Evolutionary conservation across 2,888 invertebrate species (phyloP), one percentile per base, ranked within the genome.

Genomic region (Ellobium chinense): DNA sequence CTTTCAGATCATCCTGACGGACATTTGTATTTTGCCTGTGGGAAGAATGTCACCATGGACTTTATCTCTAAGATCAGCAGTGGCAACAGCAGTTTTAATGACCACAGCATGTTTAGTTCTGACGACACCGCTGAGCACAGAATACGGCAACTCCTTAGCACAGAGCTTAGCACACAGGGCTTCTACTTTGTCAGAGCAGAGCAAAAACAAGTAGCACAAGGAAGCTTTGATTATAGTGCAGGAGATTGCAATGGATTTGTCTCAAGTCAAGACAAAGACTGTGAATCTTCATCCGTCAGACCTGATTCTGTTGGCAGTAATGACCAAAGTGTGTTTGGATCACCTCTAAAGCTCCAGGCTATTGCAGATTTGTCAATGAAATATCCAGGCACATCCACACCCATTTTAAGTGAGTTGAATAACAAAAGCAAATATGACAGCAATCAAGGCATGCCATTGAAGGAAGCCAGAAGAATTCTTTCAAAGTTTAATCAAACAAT

Each of bases 321-420:
- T 14, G 76, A 66, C 34, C 24, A 2, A 1, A 76, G 66, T 27
- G 46, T 69, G 29, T 24, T 77, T 39, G 77, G 77, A 5, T 77
- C 77, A 27, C 77, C 77, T 14, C 60, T 77, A 24, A 77, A 69
- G 24, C 77, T 77, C 9, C 58, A 77, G 34, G 31, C 60, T 27
- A 39, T 77, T 60, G 77, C 77, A 31, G 60, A 69, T 69, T 60
- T 77, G 39, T 77, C 77, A 37, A 31, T 0, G 1, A 76, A 37
- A 31, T 39, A 14, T 24, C n/a, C 75, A 1, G 24, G 9, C 18
- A 77, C 58, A 12, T 77, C 60, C 36, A 39, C 69, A 60, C 60
- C 69, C 2, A 29, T 29, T 24, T 12, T 36, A 27, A 1, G 21
- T 36, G 1, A 24, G 1, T 5, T 24, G 12, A 56, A 76, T 2